These are phyloP conservation scores for Dicranocentrus wangi DNA, from an alignment of 2,888 invertebrate species.

Conservation along the genomic window DNA sequence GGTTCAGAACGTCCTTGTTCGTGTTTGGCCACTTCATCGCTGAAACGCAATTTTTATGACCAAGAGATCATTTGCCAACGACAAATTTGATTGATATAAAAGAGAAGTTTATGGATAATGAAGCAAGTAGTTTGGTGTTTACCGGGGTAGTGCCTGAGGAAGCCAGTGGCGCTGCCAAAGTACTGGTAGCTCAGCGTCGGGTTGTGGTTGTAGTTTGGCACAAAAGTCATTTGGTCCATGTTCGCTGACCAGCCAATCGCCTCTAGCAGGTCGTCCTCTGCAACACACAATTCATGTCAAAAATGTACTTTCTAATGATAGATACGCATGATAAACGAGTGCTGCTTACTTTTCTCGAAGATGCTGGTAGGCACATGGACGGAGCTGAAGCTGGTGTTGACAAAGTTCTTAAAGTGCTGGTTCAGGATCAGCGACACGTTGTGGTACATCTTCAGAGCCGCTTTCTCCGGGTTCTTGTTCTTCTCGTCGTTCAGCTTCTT, in stretches of 20 bases:
- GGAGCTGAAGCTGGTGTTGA: slow-evolving; percentile 78
- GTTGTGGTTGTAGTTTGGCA: slow-evolving; percentile 88
- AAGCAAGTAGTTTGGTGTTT: too few relatives aligned
- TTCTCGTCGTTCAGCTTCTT: slow-evolving; percentile 81
- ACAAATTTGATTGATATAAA: too few relatives aligned
- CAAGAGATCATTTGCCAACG: too few relatives aligned
- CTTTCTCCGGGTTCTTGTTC: too few relatives aligned
- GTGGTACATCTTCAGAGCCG: slow-evolving; percentile 75
- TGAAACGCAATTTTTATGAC: slow-evolving; percentile 72
- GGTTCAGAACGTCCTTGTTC: slow-evolving; percentile 76
- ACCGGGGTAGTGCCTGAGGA: slow-evolving; percentile 96
- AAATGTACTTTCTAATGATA: too few relatives aligned
- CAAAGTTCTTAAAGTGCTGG: slow-evolving; percentile 58
- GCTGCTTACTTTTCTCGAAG: slow-evolving; percentile 84
- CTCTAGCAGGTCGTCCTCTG: slow-evolving; percentile 87
- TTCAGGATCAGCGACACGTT: slow-evolving; percentile 52
- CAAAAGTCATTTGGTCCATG: slow-evolving; percentile 88
- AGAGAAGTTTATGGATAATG: too few relatives aligned
- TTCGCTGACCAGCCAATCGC: slow-evolving; percentile 94
- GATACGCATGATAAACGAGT: too few relatives aligned
- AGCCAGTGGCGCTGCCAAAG: slow-evolving; percentile 94
- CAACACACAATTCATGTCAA: slow-evolving; percentile 49
- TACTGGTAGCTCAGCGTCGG: slow-evolving; percentile 97
- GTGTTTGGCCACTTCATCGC: slow-evolving; percentile 82
- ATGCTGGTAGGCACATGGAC: slow-evolving; percentile 96